Conservation (phyloP, 1,140 invertebrate genomes). For the Dendrolimus kikuchii region DNA sequence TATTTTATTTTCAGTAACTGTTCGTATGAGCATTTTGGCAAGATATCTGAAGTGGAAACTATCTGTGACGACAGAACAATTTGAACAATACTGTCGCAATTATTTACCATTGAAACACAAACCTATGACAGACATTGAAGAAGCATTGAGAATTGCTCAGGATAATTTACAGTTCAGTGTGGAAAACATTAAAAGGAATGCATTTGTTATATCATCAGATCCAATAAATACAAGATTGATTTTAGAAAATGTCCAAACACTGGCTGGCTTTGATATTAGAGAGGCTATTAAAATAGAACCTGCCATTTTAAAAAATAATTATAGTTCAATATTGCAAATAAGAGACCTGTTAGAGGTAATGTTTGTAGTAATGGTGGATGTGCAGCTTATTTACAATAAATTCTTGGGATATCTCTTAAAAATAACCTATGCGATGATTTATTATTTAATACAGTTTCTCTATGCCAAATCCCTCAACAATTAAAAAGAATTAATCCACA, state of each 20-base stretch:
- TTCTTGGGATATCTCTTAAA: no score
- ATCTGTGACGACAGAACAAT: conserved; percentile 52
- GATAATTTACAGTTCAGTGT: conserved; percentile 62
- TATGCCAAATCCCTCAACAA: no score
- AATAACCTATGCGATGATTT: no score
- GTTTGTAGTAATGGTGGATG: no score
- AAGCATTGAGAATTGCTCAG: conserved; percentile 60
- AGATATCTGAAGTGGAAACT: conserved; percentile 66
- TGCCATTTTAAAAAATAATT: conserved; percentile 72
- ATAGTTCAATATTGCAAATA: conserved; percentile 64
- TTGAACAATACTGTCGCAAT: conserved; percentile 66
- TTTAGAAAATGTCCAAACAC: conserved; percentile 59
- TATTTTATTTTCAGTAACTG: conserved; percentile 35
- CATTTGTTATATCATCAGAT: conserved; percentile 69
- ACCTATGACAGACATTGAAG: conserved; percentile 67
- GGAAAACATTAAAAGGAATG: conserved; percentile 67
- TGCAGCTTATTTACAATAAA: no score
- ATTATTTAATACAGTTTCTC: no score
- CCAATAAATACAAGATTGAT: conserved; percentile 71
- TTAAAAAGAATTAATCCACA: no score
- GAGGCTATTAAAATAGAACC: conserved; percentile 67
- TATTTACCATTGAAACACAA: conserved; percentile 70
- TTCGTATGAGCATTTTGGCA: conserved; percentile 66
- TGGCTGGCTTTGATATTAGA: conserved; percentile 67
- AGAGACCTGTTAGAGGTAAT: conserved; percentile 57